phyloP scores from a whole-genome alignment of 35 echinoderm and acorn worm species.

The Patiria miniata region DNA sequence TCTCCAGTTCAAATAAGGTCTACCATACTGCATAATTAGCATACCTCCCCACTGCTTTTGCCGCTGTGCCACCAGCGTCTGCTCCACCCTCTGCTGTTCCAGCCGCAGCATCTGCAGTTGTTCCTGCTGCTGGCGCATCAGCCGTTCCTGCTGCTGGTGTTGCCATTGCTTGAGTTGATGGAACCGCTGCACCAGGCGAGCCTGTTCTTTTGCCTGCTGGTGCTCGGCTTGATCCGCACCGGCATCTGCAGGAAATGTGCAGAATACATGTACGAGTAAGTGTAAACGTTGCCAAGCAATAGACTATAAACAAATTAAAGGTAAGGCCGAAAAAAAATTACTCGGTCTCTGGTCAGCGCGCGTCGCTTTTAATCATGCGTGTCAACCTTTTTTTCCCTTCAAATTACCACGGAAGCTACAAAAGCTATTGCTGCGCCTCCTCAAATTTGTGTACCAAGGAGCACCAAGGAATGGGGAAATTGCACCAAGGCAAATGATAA shows the following conservation, averaged over 20 bases:
- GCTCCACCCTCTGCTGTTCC: constrained; percentile 70
- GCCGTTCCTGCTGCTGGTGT: constrained; percentile 69
- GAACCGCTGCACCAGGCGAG: constrained; percentile 53
- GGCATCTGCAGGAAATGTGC: background rate
- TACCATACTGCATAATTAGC: constrained; percentile 25
- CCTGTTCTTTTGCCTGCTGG: constrained; percentile 68
- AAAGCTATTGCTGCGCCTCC: too few species aligned
- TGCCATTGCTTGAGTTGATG: constrained; percentile 76
- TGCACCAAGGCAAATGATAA: too few species aligned
- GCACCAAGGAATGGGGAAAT: too few species aligned
- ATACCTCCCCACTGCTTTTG: constrained; percentile 86
- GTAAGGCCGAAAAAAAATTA: background rate
- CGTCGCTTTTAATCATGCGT: too few species aligned
- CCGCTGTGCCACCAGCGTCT: constrained; percentile 67
- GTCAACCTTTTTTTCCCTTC: too few species aligned
- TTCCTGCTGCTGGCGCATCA: constrained; percentile 66
- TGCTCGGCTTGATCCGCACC: constrained; percentile 59
- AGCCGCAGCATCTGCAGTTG: constrained; percentile 60
- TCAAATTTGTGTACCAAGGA: too few species aligned
- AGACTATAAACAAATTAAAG: background rate
- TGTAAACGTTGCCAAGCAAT: constrained; percentile 14
- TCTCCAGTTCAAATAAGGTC: too few species aligned
- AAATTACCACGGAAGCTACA: background rate
- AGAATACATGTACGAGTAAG: background rate
- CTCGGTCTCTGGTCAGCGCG: too few species aligned